Conservation (phyloP, 1,140 invertebrate species). For the Melanaphis sacchari region DNA sequence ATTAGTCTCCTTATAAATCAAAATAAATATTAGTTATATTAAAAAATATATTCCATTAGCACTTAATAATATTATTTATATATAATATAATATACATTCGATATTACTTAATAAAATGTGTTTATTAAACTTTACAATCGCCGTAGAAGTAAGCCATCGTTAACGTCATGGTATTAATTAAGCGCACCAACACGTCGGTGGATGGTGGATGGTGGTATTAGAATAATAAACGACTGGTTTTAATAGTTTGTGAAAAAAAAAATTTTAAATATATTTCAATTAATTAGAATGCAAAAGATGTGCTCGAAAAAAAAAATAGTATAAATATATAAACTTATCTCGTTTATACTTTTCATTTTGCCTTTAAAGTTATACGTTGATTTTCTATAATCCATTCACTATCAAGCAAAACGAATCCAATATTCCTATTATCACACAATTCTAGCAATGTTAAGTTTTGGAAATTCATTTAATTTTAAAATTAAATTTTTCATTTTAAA, state of each 20-base stretch:
- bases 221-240: neutral
- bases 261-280: neutral
- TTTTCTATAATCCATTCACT: neutral
- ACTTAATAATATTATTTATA: neutral
- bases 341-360: neutral
- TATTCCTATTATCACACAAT: neutral
- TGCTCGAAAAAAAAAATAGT: neutral
- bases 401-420: neutral
- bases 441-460: neutral
- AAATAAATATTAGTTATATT: no score
- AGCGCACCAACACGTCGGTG: neutral
- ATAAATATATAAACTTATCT: neutral
- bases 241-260: neutral
- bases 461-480: no score
- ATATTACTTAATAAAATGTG: neutral
- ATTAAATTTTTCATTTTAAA: no score
- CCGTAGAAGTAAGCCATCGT: neutral
- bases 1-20: neutral
- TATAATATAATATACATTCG: neutral
- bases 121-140: conserved; percentile 1
- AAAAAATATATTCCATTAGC: neutral
- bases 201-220: neutral
- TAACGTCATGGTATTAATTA: neutral
- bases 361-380: neutral
- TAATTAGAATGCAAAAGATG: neutral